Conservation (phyloP, 1,140 invertebrate species). For the Marisa cornuarietis region DNA sequence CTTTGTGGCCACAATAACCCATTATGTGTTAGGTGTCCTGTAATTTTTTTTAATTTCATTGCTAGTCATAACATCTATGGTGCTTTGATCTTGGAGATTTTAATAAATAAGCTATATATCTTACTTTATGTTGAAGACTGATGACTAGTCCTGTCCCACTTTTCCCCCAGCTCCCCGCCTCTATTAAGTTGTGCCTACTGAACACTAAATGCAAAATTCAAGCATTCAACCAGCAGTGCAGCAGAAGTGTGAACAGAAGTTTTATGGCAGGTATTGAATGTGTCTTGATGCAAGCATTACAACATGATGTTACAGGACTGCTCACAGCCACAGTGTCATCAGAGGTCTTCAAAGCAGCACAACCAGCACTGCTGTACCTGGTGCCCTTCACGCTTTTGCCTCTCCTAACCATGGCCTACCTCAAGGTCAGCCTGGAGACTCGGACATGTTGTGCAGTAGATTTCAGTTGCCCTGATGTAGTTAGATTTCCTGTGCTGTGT, state of each 20-base stretch:
- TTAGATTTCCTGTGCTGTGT: no score
- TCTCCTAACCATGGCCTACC: slow-evolving; percentile 94
- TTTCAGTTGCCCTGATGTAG: no score
- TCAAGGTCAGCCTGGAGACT: slow-evolving; percentile 78
- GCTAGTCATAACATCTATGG: not conserved
- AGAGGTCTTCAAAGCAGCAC: slow-evolving; percentile 97
- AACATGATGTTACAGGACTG: slow-evolving; percentile 72
- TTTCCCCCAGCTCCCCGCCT: no score
- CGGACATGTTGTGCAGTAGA: not conserved
- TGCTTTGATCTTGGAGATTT: not conserved
- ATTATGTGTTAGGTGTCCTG: no score
- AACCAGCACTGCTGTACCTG: slow-evolving; percentile 94
- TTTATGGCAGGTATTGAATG: not conserved
- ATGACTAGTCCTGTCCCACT: not conserved
- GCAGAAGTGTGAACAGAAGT: not conserved
- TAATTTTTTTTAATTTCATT: not conserved
- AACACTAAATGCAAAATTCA: no score
- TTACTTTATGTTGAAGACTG: not conserved
- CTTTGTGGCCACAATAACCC: no score
- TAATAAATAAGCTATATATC: not conserved
- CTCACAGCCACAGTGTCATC: slow-evolving; percentile 96
- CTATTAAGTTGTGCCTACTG: no score
- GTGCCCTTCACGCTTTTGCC: slow-evolving; percentile 97
- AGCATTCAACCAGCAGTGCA: no score
- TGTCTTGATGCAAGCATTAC: not conserved